A percentile compares a stretch with the other conserved stretches of the same genome.
Conservation (phyloP, 2,888 invertebrate species). For the Troides oblongomaculatus region DNA sequence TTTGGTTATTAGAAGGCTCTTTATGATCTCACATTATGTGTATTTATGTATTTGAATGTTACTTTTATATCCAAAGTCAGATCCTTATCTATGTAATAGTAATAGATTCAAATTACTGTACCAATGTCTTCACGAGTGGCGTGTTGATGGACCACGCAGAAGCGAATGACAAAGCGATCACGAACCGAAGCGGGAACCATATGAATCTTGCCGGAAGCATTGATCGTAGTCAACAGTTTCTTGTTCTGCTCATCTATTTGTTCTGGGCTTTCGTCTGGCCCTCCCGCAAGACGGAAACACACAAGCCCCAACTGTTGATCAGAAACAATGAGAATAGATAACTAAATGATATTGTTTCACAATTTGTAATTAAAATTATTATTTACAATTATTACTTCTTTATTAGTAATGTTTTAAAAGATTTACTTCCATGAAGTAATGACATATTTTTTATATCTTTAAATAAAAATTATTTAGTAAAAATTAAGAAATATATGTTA, state of each 20-base stretch:
- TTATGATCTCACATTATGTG: too few species aligned
- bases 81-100: background rate
- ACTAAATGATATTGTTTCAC: too few species aligned
- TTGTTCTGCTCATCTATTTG: constrained; percentile 88
- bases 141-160: constrained; percentile 95
- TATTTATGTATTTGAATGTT: too few species aligned
- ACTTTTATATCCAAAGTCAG: too few species aligned
- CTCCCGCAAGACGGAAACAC: constrained; percentile 92
- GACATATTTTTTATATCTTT: too few species aligned
- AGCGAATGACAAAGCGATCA: constrained; percentile 94
- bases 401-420: too few species aligned
- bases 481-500: too few species aligned
- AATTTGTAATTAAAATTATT: too few species aligned
- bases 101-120: constrained; percentile 45
- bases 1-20: too few species aligned
- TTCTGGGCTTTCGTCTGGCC: constrained; percentile 59
- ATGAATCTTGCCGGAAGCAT: constrained; percentile 96
- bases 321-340: background rate
- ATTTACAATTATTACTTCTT: too few species aligned
- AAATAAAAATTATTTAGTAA: background rate
- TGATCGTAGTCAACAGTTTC: constrained; percentile 93
- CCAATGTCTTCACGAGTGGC: constrained; percentile 91
- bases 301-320: constrained; percentile 90
- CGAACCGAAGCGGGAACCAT: constrained; percentile 97
- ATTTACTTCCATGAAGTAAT: too few species aligned